Evolutionary conservation across 2,888 invertebrate genomes (phyloP).

Genomic region (Magallana nippona): DNA sequence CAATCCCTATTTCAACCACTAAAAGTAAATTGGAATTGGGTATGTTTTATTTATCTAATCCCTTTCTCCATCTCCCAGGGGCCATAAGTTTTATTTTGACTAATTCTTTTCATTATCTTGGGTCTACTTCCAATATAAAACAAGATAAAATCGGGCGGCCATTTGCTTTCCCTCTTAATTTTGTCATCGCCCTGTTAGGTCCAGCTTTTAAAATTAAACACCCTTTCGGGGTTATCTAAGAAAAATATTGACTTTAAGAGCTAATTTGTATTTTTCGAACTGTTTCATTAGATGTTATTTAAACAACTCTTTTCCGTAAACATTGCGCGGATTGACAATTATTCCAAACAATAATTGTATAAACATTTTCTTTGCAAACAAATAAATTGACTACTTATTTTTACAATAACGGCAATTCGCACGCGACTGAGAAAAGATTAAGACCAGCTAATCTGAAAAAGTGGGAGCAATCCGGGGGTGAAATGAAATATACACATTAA

Average conservation of each 20-base stretch:
- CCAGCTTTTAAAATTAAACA: slow-evolving; percentile 1
- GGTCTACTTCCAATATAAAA: slow-evolving; percentile 14
- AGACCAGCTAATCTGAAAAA: not conserved
- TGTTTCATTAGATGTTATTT: slow-evolving; percentile 22
- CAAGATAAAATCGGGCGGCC: not conserved
- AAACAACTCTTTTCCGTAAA: slow-evolving; percentile 25
- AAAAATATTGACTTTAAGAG: slow-evolving; percentile 23
- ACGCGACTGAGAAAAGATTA: slow-evolving; percentile 32
- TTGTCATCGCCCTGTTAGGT: slow-evolving; percentile 21
- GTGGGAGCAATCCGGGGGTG: slow-evolving; percentile 1
- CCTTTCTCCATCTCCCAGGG: not conserved
- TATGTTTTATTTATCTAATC: slow-evolving; percentile 35
- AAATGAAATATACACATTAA: slow-evolving; percentile 30
- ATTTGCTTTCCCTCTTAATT: slow-evolving; percentile 1
- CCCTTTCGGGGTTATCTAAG: slow-evolving; percentile 2
- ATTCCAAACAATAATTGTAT: slow-evolving; percentile 32
- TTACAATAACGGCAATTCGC: slow-evolving; percentile 30
- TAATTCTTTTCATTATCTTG: slow-evolving; percentile 36
- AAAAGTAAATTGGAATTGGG: slow-evolving; percentile 36
- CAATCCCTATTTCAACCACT: slow-evolving; percentile 2
- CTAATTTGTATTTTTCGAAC: slow-evolving; percentile 20
- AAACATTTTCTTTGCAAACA: slow-evolving; percentile 30
- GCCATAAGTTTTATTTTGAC: slow-evolving; percentile 36
- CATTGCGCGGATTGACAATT: slow-evolving; percentile 11
- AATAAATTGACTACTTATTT: slow-evolving; percentile 26